These are phyloP conservation scores for Mesoclemmys tuberculata DNA, from an alignment of 2,113 vertebrate genomes.

Conservation along the genomic window DNA sequence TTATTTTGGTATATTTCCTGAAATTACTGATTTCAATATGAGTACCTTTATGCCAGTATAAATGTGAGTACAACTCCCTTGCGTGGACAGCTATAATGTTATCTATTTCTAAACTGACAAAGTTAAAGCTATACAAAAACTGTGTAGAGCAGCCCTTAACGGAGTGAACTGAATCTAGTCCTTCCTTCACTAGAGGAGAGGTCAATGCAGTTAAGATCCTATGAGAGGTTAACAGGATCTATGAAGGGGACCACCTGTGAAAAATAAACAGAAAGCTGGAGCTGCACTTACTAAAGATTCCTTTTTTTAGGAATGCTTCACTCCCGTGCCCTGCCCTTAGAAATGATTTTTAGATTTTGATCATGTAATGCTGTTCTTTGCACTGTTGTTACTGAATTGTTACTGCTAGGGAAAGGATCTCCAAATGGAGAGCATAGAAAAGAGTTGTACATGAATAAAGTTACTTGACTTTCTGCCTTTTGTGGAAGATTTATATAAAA, in stretches of 20 bases:
- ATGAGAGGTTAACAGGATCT: fast-evolving
- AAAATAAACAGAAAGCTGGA: neutral
- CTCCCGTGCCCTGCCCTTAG: neutral
- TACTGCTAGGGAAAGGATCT: neutral
- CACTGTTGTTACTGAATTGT: neutral
- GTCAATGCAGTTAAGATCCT: neutral
- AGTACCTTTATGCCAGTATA: neutral
- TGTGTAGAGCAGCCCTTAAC: neutral
- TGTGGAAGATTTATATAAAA: slow-evolving; percentile 67
- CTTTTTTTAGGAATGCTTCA: neutral
- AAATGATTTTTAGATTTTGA: neutral
- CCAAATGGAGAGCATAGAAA: slow-evolving; percentile 66
- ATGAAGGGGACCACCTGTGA: neutral
- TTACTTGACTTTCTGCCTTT: slow-evolving; percentile 62
- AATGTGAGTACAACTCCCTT: too few relatives aligned
- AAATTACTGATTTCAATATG: neutral
- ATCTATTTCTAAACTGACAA: neutral
- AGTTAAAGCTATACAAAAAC: neutral
- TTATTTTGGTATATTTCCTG: neutral
- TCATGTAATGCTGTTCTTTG: neutral
- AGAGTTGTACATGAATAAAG: slow-evolving; percentile 56
- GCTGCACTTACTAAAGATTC: neutral
- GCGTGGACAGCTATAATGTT: too few relatives aligned
- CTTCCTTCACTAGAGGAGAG: neutral
- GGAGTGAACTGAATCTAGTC: neutral